Evolutionary conservation across 2,888 invertebrate species (phyloP).

Genomic region (Neocrepidodera transversa): DNA sequence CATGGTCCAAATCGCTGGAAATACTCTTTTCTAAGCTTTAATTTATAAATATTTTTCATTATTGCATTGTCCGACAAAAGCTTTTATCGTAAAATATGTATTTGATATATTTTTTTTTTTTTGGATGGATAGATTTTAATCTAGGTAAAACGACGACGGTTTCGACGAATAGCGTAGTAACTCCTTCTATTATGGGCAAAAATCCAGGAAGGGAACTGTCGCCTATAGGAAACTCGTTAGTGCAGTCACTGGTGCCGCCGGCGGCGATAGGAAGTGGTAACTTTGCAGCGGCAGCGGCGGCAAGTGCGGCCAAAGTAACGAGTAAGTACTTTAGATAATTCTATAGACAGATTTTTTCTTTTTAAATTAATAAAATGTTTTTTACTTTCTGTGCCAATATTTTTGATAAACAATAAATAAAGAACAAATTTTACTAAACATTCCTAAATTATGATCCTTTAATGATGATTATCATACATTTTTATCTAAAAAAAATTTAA

Average conservation of each 20-base stretch:
- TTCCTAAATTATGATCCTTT: neutral
- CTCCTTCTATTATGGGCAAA: conserved; percentile 9
- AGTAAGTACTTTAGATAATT: conserved; percentile 35
- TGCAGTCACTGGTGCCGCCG: conserved; percentile 42
- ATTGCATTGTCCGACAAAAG: too few relatives aligned
- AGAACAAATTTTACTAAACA: neutral
- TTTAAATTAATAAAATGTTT: too few relatives aligned
- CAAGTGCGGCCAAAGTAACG: conserved; percentile 39
- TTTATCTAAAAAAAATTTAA: too few relatives aligned
- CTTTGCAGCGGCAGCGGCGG: conserved; percentile 72
- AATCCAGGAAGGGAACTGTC: conserved; percentile 24
- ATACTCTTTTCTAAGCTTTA: too few relatives aligned
- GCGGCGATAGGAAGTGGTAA: conserved; percentile 56
- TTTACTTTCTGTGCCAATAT: too few relatives aligned
- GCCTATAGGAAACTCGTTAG: conserved; percentile 39
- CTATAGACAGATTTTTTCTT: too few relatives aligned
- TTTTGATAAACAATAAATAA: too few relatives aligned
- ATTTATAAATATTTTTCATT: too few relatives aligned
- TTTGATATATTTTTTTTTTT: too few relatives aligned
- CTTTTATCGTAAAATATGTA: neutral
- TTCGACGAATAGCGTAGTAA: conserved; percentile 31
- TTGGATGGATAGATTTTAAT: neutral
- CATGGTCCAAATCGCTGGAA: too few relatives aligned
- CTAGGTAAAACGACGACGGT: conserved; percentile 40
- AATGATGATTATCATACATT: too few relatives aligned